Conservation (phyloP, 2,797 vertebrate species). For the Galaxias olidus region DNA sequence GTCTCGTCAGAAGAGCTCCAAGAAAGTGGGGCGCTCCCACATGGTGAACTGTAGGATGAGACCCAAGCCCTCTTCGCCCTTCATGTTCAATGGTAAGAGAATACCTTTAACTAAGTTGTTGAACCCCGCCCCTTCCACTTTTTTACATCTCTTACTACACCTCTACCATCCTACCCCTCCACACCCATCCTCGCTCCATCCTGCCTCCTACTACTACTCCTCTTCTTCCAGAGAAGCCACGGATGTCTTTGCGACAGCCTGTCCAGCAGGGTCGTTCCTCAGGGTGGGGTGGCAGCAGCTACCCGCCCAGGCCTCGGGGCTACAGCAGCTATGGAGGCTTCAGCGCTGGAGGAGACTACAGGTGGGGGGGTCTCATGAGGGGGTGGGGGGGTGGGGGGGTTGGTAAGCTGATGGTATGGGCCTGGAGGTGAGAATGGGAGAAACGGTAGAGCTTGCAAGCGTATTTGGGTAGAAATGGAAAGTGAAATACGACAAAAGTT, state of each 20-base stretch:
- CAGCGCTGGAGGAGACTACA: constrained; percentile 52
- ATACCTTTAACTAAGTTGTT: no score
- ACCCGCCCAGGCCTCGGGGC: constrained; percentile 16
- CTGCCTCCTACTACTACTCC: neutral
- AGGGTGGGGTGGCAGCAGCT: constrained; percentile 23
- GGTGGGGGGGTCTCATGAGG: constrained; percentile 21
- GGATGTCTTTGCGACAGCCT: constrained; percentile 85
- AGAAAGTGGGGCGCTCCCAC: constrained; percentile 76
- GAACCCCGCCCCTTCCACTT: no score
- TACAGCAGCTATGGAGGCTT: constrained; percentile 49
- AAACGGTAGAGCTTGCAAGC: no score
- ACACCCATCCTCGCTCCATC: no score
- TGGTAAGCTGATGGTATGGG: no score
- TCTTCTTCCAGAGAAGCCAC: constrained; percentile 74
- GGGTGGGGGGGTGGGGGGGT: no score
- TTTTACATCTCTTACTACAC: neutral
- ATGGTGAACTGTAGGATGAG: constrained; percentile 88
- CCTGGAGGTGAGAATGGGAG: no score
- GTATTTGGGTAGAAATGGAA: no score
- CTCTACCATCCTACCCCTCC: neutral
- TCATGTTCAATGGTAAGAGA: constrained; percentile 77
- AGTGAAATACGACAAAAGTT: no score
- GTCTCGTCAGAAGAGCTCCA: constrained; percentile 82
- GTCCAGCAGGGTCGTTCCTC: constrained; percentile 31
- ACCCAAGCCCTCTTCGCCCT: constrained; percentile 75